Evolutionary conservation across 2,113 vertebrate genomes (phyloP).

Genomic region (Scatophagus argus): DNA sequence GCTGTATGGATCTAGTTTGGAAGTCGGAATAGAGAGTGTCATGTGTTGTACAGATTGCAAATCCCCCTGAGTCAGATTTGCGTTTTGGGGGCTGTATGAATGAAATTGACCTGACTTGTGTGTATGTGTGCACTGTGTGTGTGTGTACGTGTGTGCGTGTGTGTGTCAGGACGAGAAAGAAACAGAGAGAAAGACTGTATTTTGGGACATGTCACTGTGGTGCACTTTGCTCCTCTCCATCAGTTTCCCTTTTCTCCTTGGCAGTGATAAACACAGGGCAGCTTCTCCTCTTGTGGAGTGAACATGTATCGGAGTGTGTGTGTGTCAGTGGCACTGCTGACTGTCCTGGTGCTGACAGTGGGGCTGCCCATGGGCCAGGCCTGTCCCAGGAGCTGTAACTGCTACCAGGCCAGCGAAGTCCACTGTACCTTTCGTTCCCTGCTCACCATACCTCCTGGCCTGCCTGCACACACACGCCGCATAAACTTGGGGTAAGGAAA

Average conservation of each 20-base stretch:
- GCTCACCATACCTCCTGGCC: slow-evolving; percentile 83
- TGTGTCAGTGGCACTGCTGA: slow-evolving; percentile 74
- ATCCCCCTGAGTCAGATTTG: slow-evolving; percentile 3
- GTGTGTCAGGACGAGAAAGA: background rate
- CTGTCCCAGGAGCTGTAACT: slow-evolving; percentile 92
- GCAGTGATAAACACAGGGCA: slow-evolving; percentile 40
- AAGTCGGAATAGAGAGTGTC: background rate
- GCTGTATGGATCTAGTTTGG: background rate
- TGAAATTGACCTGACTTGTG: slow-evolving; percentile 16
- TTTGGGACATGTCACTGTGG: slow-evolving; percentile 13
- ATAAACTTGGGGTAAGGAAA: slow-evolving; percentile 92
- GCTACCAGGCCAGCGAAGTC: slow-evolving; percentile 92
- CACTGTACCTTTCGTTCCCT: slow-evolving; percentile 97
- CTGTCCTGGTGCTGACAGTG: slow-evolving; percentile 76
- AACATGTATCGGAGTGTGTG: slow-evolving; percentile 46
- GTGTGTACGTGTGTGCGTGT: slow-evolving; percentile 1
- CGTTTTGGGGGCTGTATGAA: slow-evolving; percentile 2
- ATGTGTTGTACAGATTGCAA: slow-evolving; percentile 14
- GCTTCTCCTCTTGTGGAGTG: slow-evolving; percentile 16
- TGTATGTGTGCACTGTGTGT: slow-evolving; percentile 3
- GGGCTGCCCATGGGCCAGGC: slow-evolving; percentile 43
- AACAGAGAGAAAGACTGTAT: slow-evolving; percentile 5
- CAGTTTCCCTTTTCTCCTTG: slow-evolving; percentile 25
- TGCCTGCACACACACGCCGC: slow-evolving; percentile 87
- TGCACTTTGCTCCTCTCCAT: slow-evolving; percentile 22